Conservation (phyloP, 1,140 invertebrate genomes). For the Camponotus floridanus region DNA sequence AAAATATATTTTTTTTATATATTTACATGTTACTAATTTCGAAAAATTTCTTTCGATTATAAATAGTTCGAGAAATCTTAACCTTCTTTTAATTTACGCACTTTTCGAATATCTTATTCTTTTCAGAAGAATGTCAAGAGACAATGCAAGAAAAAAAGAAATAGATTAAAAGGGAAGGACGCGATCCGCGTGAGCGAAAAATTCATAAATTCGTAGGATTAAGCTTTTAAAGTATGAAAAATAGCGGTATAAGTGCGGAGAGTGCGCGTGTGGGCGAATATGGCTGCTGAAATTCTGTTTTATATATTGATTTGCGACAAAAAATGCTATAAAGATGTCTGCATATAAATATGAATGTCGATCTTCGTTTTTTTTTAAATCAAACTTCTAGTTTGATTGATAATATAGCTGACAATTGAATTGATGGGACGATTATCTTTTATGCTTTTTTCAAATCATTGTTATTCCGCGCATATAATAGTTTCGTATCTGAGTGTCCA, state of each 20-base stretch:
- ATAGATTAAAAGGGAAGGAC: slow-evolving; percentile 21
- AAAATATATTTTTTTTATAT: neutral
- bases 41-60: too few relatives aligned
- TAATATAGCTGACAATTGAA: slow-evolving; percentile 1
- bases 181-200: slow-evolving; percentile 21
- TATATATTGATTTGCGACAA: slow-evolving; percentile 58
- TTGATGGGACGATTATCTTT: neutral
- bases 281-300: slow-evolving; percentile 12
- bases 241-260: slow-evolving; percentile 66
- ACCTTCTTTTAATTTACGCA: neutral
- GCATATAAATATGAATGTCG: neutral
- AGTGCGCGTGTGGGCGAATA: neutral
- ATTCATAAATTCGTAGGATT: slow-evolving; percentile 77
- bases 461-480: neutral
- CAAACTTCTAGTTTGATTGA: slow-evolving; percentile 10
- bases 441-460: neutral
- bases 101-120: slow-evolving; percentile 29
- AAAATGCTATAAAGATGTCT: slow-evolving; percentile 37
- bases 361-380: neutral
- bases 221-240: slow-evolving; percentile 76
- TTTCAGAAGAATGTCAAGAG: neutral
- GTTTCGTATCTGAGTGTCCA: neutral
- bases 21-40: neutral
- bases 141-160: neutral
- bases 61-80: neutral